phyloP scores from a whole-genome alignment of 1,140 invertebrate genomes.

The Bicyclus anynana region DNA sequence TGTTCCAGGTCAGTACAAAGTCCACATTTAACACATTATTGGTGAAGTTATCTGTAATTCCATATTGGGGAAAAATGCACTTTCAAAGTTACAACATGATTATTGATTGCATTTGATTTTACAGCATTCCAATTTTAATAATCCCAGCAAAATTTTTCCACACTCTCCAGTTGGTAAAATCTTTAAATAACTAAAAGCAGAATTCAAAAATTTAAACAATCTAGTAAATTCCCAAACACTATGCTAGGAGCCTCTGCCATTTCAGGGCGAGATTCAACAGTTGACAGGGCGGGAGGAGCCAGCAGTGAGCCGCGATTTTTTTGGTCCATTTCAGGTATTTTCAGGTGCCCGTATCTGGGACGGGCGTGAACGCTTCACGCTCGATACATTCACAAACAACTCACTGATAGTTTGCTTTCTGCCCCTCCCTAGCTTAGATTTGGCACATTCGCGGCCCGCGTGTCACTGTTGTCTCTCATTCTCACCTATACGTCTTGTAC shows the following conservation, averaged over 20 bases:
- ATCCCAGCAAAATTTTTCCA: not conserved
- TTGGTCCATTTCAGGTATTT: slow-evolving; percentile 74
- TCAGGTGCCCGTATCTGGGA: slow-evolving; percentile 65
- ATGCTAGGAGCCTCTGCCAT: slow-evolving; percentile 56
- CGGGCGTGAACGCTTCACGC: slow-evolving; percentile 58
- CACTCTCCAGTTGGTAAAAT: not conserved
- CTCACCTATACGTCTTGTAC: slow-evolving; percentile 78
- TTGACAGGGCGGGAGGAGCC: slow-evolving; percentile 71
- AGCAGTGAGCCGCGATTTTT: slow-evolving; percentile 68
- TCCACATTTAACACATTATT: slow-evolving; percentile 26
- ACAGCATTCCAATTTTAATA: not conserved
- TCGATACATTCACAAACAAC: slow-evolving; percentile 57
- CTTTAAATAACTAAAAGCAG: not conserved
- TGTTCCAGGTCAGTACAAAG: slow-evolving; percentile 38
- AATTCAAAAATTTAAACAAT: not conserved
- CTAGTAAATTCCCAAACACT: slow-evolving; percentile 48
- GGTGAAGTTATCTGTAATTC: slow-evolving; percentile 16
- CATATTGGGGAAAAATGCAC: slow-evolving; percentile 4
- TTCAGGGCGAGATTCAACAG: slow-evolving; percentile 75
- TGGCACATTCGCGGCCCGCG: slow-evolving; percentile 77
- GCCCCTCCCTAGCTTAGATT: slow-evolving; percentile 78
- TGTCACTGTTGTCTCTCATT: slow-evolving; percentile 78
- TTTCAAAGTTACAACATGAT: not conserved
- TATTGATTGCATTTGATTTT: slow-evolving; percentile 2
- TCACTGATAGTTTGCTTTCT: slow-evolving; percentile 79